Evolutionary conservation across 2,113 vertebrate species (phyloP).

Genomic region (Cinclus cinclus): DNA sequence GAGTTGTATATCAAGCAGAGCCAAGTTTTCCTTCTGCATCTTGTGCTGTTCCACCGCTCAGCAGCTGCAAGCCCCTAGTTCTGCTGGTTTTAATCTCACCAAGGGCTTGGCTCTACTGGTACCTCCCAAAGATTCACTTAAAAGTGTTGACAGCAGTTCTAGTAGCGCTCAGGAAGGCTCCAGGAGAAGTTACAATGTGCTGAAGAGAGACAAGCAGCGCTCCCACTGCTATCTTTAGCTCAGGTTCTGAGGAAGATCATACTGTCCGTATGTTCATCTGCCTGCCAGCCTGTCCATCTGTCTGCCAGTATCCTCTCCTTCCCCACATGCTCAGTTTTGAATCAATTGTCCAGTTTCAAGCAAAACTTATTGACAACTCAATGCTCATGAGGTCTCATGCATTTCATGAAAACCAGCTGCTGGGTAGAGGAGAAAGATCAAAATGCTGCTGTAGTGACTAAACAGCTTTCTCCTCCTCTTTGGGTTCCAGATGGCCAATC

Average conservation of each 20-base stretch:
- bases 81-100: not conserved
- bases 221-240: conserved; percentile 11
- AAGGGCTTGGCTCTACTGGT: not conserved
- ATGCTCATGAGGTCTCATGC: not conserved
- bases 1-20: not conserved
- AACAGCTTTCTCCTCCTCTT: not conserved
- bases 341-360: not conserved
- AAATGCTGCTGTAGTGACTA: not conserved
- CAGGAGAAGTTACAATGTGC: not conserved
- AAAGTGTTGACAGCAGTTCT: not conserved
- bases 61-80: not conserved
- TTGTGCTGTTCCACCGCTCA: accelerated
- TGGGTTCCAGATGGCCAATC: not conserved
- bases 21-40: not conserved
- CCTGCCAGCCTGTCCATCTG: not conserved
- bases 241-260: not conserved
- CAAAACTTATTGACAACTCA: not conserved
- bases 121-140: not conserved
- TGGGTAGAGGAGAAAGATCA: not conserved
- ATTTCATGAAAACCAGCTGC: not conserved
- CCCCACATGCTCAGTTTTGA: accelerated
- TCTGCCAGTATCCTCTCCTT: not conserved
- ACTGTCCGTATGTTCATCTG: not conserved
- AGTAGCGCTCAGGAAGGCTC: not conserved
- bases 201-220: not conserved